These are phyloP conservation scores for Hydractinia symbiolongicarpus DNA, from an alignment of 30 jellyfish, hydroid and myxozoan genomes.

Conservation along the genomic window DNA sequence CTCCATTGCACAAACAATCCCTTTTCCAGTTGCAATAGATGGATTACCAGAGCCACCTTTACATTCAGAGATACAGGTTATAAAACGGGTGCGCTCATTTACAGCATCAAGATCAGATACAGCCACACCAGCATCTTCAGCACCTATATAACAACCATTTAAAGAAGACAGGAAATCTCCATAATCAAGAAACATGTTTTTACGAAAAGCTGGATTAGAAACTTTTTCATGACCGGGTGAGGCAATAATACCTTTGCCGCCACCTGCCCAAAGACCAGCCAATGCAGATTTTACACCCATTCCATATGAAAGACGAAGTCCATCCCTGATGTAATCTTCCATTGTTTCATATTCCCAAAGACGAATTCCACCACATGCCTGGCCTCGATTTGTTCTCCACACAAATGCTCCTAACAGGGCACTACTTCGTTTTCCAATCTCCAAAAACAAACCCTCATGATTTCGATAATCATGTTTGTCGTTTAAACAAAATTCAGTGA, in stretches of 20 bases:
- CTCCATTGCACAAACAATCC: conserved; percentile 83
- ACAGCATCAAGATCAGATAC: conserved; percentile 73
- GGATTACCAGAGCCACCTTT: conserved; percentile 92
- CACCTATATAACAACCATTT: conserved; percentile 90
- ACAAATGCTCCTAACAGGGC: conserved; percentile 79
- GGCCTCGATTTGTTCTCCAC: conserved; percentile 88
- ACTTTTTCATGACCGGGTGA: conserved; percentile 65
- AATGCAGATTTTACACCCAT: conserved; percentile 90
- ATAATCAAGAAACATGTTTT: conserved; percentile 73
- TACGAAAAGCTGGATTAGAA: conserved; percentile 58
- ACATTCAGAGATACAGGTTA: conserved; percentile 74
- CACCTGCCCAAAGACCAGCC: conserved; percentile 98
- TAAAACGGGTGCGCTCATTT: conserved; percentile 59
- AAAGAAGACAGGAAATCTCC: conserved; percentile 81
- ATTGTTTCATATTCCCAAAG: conserved; percentile 66
- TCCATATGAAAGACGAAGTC: conserved; percentile 76
- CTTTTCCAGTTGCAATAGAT: conserved; percentile 86
- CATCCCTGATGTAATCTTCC: conserved; percentile 73
- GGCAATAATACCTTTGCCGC: conserved; percentile 93
- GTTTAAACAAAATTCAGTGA: conserved; percentile 38
- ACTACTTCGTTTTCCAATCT: conserved; percentile 71
- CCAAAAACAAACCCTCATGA: conserved; percentile 77
- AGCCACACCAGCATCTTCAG: conserved; percentile 82
- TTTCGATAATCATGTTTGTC: conserved; percentile 50
- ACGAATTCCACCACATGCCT: conserved; percentile 91